Evolutionary conservation across 2,888 invertebrate species (phyloP).

Genomic region (Platypus cylindrus): DNA sequence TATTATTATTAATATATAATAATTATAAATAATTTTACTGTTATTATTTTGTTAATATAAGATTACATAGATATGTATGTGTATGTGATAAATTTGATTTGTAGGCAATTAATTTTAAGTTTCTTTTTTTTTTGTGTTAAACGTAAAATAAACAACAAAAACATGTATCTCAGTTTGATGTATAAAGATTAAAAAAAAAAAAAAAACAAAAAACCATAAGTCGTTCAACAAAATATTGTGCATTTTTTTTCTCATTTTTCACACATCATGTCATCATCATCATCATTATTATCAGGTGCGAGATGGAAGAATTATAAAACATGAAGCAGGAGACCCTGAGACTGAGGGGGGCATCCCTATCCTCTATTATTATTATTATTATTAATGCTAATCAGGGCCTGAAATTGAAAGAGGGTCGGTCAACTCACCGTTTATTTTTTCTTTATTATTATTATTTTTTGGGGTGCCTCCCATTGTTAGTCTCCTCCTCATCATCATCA

Average conservation of each 20-base stretch:
- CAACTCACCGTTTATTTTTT: slow-evolving; percentile 24
- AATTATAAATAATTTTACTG: no score
- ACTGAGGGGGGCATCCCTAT: slow-evolving; percentile 35
- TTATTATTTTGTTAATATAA: no score
- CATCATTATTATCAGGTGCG: slow-evolving; percentile 25
- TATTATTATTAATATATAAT: slow-evolving; percentile 34
- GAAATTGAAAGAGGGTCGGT: slow-evolving; percentile 17
- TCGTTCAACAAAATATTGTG: no score
- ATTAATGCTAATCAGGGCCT: slow-evolving; percentile 27
- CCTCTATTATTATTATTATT: no score
- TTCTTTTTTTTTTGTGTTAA: slow-evolving; percentile 34
- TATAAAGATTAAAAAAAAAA: no score
- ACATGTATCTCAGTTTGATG: slow-evolving; percentile 37
- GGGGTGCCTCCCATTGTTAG: slow-evolving; percentile 28
- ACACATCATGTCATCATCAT: slow-evolving; percentile 19
- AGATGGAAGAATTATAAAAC: no score
- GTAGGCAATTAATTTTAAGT: slow-evolving; percentile 36
- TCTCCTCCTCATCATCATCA: slow-evolving; percentile 29
- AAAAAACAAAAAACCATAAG: slow-evolving; percentile 28
- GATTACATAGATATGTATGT: no score
- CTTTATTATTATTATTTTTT: no score
- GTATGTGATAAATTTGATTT: slow-evolving; percentile 39
- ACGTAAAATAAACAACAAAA: no score
- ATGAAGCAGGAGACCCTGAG: slow-evolving; percentile 32
- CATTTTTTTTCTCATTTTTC: no score